These are phyloP conservation scores for Drosophila subpulchrella DNA, from an alignment of 1,140 invertebrate genomes.

Conservation along the genomic window DNA sequence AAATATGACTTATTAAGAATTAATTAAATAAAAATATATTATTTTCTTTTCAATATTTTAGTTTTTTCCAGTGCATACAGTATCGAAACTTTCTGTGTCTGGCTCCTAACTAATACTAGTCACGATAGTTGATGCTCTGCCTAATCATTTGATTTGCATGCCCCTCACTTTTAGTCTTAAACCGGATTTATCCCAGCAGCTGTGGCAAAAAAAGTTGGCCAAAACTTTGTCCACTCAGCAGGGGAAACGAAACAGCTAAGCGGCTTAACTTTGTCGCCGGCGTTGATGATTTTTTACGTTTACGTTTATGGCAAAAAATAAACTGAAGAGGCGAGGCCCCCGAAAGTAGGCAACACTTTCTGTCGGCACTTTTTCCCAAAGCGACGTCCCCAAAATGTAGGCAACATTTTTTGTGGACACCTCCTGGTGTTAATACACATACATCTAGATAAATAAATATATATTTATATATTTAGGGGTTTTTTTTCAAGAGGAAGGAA, in stretches of 20 bases:
- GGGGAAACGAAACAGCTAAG: constrained; percentile 67
- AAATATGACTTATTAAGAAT: no score
- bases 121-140: constrained; percentile 44
- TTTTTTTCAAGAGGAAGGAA: not conserved
- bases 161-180: constrained; percentile 4
- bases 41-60: no score
- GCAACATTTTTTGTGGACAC: constrained; percentile 13
- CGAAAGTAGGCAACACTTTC: constrained; percentile 56
- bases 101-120: constrained; percentile 37
- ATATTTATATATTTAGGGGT: not conserved
- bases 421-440: not conserved
- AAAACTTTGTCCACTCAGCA: constrained; percentile 78
- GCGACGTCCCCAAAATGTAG: constrained; percentile 24
- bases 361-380: constrained; percentile 39
- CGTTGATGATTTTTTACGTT: constrained; percentile 66
- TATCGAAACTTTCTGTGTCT: constrained; percentile 44
- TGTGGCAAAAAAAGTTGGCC: constrained; percentile 48
- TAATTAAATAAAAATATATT: no score
- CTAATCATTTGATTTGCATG: constrained; percentile 78
- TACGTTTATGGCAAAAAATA: constrained; percentile 52
- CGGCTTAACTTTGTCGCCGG: constrained; percentile 73
- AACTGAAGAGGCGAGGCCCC: constrained; percentile 19
- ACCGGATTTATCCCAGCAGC: constrained; percentile 28
- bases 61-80: constrained; percentile 23
- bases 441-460: not conserved